Conservation (phyloP, 2,888 invertebrate species). For the Lepetodrilus schrolli region DNA sequence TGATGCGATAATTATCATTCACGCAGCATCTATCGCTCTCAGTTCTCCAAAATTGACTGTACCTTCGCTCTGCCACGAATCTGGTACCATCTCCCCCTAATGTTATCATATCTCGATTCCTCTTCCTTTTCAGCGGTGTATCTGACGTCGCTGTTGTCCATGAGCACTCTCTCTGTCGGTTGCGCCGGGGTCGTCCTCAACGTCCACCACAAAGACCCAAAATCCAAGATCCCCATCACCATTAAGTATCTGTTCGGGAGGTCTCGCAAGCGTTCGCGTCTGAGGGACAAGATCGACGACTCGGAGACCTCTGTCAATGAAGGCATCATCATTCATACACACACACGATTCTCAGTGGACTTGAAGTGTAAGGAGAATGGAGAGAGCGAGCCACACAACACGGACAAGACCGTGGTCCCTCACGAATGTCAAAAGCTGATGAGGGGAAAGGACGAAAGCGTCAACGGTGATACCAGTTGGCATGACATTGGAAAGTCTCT, state of each 20-base stretch:
- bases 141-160: slow-evolving; percentile 50
- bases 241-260: slow-evolving; percentile 34
- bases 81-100: too few species aligned
- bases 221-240: slow-evolving; percentile 37
- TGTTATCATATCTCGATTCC: too few species aligned
- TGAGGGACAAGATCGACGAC: slow-evolving; percentile 27
- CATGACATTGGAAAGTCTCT: slow-evolving; percentile 50
- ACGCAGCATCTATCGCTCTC: too few species aligned
- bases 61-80: too few species aligned
- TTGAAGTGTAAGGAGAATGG: slow-evolving; percentile 36
- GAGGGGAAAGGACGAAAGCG: slow-evolving; percentile 11
- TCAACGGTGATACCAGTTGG: slow-evolving; percentile 39
- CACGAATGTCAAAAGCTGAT: slow-evolving; percentile 11
- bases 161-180: slow-evolving; percentile 54
- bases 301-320: neutral
- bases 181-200: slow-evolving; percentile 56
- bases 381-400: slow-evolving; percentile 29
- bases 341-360: neutral
- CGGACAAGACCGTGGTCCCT: neutral
- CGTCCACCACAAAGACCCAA: slow-evolving; percentile 51
- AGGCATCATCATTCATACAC: slow-evolving; percentile 10
- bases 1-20: too few species aligned
- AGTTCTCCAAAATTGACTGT: too few species aligned
- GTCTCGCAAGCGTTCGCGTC: neutral
- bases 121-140: slow-evolving; percentile 50